phyloP scores from a whole-genome alignment of 2,888 invertebrate genomes.

The Amblyjoppa proteus region DNA sequence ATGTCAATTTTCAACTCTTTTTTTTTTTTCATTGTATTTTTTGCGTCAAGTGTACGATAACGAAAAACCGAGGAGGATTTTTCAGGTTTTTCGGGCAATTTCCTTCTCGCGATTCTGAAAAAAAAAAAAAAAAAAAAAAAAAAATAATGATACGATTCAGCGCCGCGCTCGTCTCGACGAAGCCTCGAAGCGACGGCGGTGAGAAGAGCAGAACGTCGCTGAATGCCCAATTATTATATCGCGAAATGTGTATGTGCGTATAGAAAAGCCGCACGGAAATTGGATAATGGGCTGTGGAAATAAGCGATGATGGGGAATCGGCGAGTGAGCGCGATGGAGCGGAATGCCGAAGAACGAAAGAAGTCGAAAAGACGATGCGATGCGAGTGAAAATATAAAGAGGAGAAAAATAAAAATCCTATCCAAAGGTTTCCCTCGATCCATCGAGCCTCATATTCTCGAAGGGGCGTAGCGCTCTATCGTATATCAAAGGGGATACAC shows the following conservation, averaged over 20 bases:
- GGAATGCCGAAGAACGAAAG: constrained; percentile 52
- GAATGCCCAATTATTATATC: constrained; percentile 83
- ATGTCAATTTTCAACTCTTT: no score
- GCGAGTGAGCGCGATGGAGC: constrained; percentile 52
- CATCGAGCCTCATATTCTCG: not conserved
- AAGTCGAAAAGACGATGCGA: constrained; percentile 53
- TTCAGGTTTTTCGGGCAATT: constrained; percentile 71
- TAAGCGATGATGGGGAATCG: constrained; percentile 37
- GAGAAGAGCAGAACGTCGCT: constrained; percentile 58
- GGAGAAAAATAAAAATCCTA: not conserved
- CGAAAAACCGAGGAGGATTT: constrained; percentile 41
- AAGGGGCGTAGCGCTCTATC: not conserved
- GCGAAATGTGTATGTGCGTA: constrained; percentile 66
- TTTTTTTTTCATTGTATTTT: no score
- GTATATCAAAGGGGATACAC: not conserved
- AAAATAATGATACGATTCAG: constrained; percentile 72
- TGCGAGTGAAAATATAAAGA: constrained; percentile 8
- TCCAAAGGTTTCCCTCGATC: constrained; percentile 24
- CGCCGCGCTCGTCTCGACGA: constrained; percentile 28
- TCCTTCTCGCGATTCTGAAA: constrained; percentile 53
- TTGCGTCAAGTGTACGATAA: no score
- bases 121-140: constrained; percentile 28
- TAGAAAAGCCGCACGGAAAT: constrained; percentile 74
- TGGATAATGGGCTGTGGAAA: constrained; percentile 77
- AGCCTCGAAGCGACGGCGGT: not conserved